Percentiles rank a stretch among this genome's conserved stretches.
Evolutionary conservation across 2,888 invertebrate species (phyloP).

Genomic region (Hypolimnas misippus): DNA sequence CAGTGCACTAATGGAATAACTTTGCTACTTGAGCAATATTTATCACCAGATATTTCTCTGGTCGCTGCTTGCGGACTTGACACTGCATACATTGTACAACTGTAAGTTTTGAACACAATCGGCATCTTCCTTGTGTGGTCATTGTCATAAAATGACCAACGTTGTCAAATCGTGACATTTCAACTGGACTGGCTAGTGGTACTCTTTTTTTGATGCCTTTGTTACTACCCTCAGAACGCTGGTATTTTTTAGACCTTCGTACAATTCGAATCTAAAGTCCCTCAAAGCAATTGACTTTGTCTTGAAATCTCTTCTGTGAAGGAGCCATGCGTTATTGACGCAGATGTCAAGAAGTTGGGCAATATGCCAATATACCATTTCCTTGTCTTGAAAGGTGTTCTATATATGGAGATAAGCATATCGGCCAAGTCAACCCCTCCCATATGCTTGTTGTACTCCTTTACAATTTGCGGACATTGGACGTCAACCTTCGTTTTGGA

Average conservation of each 20-base stretch:
- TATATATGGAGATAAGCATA: conserved; percentile 30
- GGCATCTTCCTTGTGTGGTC: too few relatives aligned
- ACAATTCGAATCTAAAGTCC: conserved; percentile 22
- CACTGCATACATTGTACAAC: too few relatives aligned
- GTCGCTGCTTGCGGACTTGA: not conserved
- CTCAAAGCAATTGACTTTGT: conserved; percentile 23
- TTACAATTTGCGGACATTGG: conserved; percentile 45
- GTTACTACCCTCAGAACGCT: too few relatives aligned
- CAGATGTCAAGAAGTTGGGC: conserved; percentile 44
- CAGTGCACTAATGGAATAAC: not conserved
- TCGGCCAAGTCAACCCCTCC: conserved; percentile 39
- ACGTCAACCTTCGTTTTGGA: conserved; percentile 25
- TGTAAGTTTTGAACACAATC: too few relatives aligned
- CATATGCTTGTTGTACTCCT: conserved; percentile 28
- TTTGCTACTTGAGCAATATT: not conserved
- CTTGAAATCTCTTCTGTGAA: conserved; percentile 21
- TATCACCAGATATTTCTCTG: not conserved
- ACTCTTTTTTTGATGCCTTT: too few relatives aligned
- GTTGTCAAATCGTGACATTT: not conserved
- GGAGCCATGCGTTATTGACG: conserved; percentile 23
- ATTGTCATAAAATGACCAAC: too few relatives aligned
- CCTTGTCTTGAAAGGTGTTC: conserved; percentile 42
- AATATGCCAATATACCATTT: conserved; percentile 51
- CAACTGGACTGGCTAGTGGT: too few relatives aligned
- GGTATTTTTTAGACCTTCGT: conserved; percentile 20